Base-by-base conservation (phyloP, 2,797 vertebrate species). In the Muscicapa striata region DNA sequence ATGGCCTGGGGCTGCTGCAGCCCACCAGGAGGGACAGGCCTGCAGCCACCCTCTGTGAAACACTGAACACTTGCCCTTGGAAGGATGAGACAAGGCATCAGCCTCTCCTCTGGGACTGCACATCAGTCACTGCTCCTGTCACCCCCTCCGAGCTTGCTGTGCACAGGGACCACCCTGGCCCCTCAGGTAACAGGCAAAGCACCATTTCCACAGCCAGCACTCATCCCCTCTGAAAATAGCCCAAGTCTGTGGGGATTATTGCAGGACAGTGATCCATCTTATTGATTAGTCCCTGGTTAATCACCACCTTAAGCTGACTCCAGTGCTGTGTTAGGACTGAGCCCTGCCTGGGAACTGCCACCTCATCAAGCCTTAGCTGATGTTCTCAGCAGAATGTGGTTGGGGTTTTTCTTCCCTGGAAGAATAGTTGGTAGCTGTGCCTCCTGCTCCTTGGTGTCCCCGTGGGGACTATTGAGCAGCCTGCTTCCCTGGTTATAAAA, bases 201-300 rank as follows among this genome's bases (percentile, higher is more conserved):
- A 87, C 14, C 84, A 66, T 6, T 67, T 82, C 79, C 75, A 82
- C 48, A 52, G 89, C 59, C 52, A 87, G 81, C 83, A 52, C 73
- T 91, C 49, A 91, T 75, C 87, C 51, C 16, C 51, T 84, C 96
- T 87, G 84, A 93, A 94, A 96, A 94, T 92, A 95, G 92, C 79
- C 89, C 74, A 57, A 8, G 67, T 41, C 87, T 86, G 76, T 57
- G 63, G 49, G 95, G 94, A 91, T 97, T 96, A 92, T 82, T 96
- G 70, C 72, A 5, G 95, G 94, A 73, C 93, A 83, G 90, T 92
- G 95, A 96, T 93, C 96, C 96, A 96, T 95, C 89, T 96, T 90
- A 95, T 95, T 97, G 94, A 97, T 96, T 86, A 96, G 90, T 85
- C 82, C 4, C 18, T 69, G 94, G 94, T 90, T 97, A 97, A 97